These are phyloP conservation scores for Bergia sp. DNA, from an alignment of 92 coral and sea anemone genomes.

Conservation along the genomic window DNA sequence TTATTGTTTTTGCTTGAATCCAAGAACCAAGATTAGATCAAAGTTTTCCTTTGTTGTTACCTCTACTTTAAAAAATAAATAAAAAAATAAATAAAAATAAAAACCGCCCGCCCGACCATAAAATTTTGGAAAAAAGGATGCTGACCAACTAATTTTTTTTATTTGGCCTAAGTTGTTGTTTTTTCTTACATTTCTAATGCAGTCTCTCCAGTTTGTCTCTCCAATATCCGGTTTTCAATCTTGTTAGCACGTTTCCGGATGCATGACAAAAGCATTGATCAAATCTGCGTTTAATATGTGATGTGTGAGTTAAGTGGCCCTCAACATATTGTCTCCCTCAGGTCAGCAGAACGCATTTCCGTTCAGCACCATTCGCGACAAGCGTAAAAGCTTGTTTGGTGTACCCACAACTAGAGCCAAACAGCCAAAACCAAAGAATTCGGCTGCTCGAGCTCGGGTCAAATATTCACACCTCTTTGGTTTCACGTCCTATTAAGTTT, in stretches of 20 bases:
- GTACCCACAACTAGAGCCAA: neutral
- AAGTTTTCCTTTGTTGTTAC: too few relatives aligned
- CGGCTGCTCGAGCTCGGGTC: constrained; percentile 31
- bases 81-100: too few relatives aligned
- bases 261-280: constrained; percentile 6
- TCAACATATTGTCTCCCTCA: constrained; percentile 19
- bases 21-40: too few relatives aligned
- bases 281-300: constrained; percentile 23
- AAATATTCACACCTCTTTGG: constrained; percentile 32
- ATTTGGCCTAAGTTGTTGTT: neutral
- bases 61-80: too few relatives aligned
- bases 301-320: constrained; percentile 21
- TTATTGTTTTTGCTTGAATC: too few relatives aligned
- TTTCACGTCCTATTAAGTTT: constrained; percentile 45
- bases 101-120: too few relatives aligned
- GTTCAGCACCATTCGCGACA: constrained; percentile 20
- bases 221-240: constrained; percentile 43
- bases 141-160: too few relatives aligned
- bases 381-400: neutral
- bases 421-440: neutral
- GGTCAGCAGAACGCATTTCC: constrained; percentile 8
- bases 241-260: constrained; percentile 39
- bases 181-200: neutral
- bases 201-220: neutral
- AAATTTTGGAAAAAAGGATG: too few relatives aligned